Evolutionary conservation across 1,140 invertebrate genomes (phyloP), one percentile per base, ranked within the genome.

Genomic region (Mamestra configurata): DNA sequence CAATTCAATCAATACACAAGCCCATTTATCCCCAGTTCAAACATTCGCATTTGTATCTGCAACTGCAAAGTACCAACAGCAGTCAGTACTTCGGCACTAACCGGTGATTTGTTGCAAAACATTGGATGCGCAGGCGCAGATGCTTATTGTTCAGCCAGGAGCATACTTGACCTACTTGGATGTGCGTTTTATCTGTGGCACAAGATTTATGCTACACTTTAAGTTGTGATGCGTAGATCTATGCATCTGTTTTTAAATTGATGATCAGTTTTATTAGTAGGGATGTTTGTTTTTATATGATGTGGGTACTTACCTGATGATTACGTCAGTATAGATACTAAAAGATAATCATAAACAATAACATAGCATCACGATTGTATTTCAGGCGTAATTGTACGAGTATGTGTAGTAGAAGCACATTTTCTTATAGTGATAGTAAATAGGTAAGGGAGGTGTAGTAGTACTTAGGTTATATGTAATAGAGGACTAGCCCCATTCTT

Each of bases 141-240:
- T 64, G 73, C 57, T 76, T 22, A 76, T 76, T 76, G 73, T 76
- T 61, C 20, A 66, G 61, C 20, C 5, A 46, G 22, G 57, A 70
- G 18, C 43, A 70, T 76, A 76, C 73, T 76, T 76, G 73, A 76
- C 57, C 57, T 20, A 61, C 40, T 59, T 43, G 51, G 18, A 15
- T 31, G 22, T 64, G 20, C n/a, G 73, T 76, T 64, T 75, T 49
- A 49, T 61, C 57, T 24, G 20, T 46, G 57, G 15, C 40, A 27
- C 20, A 49, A 70, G 66, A 76, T 76, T 76, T 76, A 61, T 76
- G 40, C 22, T 76, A 27, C 51, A 40, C 35, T 51, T 57, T 43
- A 55, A 20, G 27, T 15, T 40, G 53, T n/a, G n/a, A 70, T 49
- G 66, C 5, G 40, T 61, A 18, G 35, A 46, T 68, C 13, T 70